Percentiles rank a stretch among this genome's conserved stretches.
Conservation (phyloP, 2,797 vertebrate genomes). For the Gambelia wislizenii region DNA sequence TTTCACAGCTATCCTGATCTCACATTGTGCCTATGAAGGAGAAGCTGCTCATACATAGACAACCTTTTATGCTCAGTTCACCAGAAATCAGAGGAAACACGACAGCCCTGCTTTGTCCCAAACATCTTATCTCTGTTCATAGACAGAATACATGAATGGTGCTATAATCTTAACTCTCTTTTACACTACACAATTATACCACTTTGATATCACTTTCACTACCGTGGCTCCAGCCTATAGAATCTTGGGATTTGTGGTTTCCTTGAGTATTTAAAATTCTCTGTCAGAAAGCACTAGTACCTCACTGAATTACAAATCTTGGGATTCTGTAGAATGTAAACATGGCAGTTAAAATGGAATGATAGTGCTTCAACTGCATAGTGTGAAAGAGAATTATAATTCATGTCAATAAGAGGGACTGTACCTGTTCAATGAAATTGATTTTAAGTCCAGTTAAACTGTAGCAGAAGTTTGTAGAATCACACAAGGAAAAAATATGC, state of each 20-base stretch:
- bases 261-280: too few species aligned
- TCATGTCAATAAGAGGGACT: not conserved
- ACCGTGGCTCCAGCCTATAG: too few species aligned
- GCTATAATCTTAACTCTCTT: not conserved
- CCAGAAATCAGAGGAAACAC: not conserved
- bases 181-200: too few species aligned
- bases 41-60: not conserved
- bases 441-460: slow-evolving; percentile 23
- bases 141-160: not conserved
- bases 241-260: too few species aligned
- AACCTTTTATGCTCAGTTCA: not conserved
- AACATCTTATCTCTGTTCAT: not conserved
- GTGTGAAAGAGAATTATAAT: not conserved
- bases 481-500: slow-evolving; percentile 26
- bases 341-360: too few species aligned
- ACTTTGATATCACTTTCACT: too few species aligned
- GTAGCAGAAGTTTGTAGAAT: slow-evolving; percentile 22
- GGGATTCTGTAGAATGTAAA: too few species aligned
- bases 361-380: too few species aligned
- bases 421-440: slow-evolving; percentile 32
- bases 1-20: not conserved
- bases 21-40: not conserved
- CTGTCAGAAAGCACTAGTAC: too few species aligned
- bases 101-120: not conserved
- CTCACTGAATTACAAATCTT: too few species aligned